Conservation (phyloP, 2,888 invertebrate genomes). For the Anaspis maculata region DNA sequence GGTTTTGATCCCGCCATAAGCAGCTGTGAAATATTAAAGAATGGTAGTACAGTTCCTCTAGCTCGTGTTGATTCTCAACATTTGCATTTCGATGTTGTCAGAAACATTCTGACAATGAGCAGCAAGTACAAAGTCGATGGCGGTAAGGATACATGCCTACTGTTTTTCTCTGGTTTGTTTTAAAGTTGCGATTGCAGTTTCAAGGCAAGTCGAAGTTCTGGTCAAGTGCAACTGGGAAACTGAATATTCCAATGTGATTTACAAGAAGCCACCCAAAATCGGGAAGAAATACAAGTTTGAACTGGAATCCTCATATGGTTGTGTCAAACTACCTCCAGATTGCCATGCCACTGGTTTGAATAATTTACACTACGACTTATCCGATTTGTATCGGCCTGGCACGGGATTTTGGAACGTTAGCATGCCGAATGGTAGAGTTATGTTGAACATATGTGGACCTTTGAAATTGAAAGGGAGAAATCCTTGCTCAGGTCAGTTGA, state of each 20-base stretch:
- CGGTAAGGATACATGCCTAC: conserved; percentile 4
- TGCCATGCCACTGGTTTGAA: conserved; percentile 11
- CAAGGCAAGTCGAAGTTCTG: conserved; percentile 14
- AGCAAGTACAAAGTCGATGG: conserved; percentile 5
- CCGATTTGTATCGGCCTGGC: conserved; percentile 5
- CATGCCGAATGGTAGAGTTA: conserved; percentile 11
- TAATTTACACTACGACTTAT: conserved; percentile 14
- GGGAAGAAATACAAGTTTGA: conserved; percentile 21
- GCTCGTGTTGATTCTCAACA: conserved; percentile 6
- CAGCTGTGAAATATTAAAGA: conserved; percentile 4
- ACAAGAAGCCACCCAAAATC: conserved; percentile 12
- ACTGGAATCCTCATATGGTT: conserved; percentile 23
- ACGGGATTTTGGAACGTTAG: conserved; percentile 12
- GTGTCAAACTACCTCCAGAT: conserved; percentile 20
- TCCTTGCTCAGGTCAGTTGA: conserved; percentile 13
- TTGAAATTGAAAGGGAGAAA: conserved; percentile 8
- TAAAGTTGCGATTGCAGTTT: conserved; percentile 1
- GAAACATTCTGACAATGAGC: conserved; percentile 5
- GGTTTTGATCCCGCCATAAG: background rate
- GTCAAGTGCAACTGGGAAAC: conserved; percentile 24
- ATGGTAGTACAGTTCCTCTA: conserved; percentile 2
- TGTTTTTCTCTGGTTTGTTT: background rate
- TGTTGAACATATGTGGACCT: conserved; percentile 23
- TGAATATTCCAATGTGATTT: conserved; percentile 12
- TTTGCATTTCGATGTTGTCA: conserved; percentile 5